These are phyloP conservation scores for Drosophila helvetica DNA, from an alignment of 2,888 invertebrate species.

Conservation along the genomic window DNA sequence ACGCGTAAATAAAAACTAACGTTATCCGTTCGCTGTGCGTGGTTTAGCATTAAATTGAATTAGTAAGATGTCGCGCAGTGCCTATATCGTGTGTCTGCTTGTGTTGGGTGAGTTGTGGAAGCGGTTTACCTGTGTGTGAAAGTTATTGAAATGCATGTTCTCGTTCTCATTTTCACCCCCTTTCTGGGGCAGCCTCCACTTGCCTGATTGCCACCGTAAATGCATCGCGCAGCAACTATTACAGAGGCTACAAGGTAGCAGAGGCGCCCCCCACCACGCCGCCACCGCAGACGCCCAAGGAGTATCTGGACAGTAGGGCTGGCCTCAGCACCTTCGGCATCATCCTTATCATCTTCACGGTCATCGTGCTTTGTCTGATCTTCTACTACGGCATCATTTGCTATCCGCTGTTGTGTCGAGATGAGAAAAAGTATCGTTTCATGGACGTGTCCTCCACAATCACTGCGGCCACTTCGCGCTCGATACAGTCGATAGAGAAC, in stretches of 20 bases:
- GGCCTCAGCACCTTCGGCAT: conserved; percentile 88
- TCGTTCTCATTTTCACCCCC: conserved; percentile 1
- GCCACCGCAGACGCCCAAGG: conserved; percentile 78
- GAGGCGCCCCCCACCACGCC: conserved; percentile 59
- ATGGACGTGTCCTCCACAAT: conserved; percentile 84
- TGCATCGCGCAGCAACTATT: conserved; percentile 44
- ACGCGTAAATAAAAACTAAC: conserved; percentile 35
- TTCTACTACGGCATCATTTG: conserved; percentile 88
- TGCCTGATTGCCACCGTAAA: conserved; percentile 55
- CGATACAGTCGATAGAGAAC: conserved; percentile 83
- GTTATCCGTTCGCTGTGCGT: conserved; percentile 14
- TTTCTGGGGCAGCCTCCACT: conserved; percentile 54
- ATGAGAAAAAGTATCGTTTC: conserved; percentile 82
- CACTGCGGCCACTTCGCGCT: conserved; percentile 83
- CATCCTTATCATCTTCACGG: conserved; percentile 83
- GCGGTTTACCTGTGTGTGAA: background rate
- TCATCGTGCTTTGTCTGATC: conserved; percentile 82
- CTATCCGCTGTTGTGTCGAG: conserved; percentile 87
- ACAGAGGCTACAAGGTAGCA: conserved; percentile 49
- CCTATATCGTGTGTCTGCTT: conserved; percentile 52
- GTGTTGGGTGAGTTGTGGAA: conserved; percentile 59
- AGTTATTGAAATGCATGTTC: background rate
- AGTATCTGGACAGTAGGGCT: conserved; percentile 80
- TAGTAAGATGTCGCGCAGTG: conserved; percentile 59
- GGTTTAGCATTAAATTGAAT: conserved; percentile 9